Evolutionary conservation across 1,140 invertebrate genomes (phyloP), one percentile per base, ranked within the genome.

Genomic region (Drosophila eugracilis): DNA sequence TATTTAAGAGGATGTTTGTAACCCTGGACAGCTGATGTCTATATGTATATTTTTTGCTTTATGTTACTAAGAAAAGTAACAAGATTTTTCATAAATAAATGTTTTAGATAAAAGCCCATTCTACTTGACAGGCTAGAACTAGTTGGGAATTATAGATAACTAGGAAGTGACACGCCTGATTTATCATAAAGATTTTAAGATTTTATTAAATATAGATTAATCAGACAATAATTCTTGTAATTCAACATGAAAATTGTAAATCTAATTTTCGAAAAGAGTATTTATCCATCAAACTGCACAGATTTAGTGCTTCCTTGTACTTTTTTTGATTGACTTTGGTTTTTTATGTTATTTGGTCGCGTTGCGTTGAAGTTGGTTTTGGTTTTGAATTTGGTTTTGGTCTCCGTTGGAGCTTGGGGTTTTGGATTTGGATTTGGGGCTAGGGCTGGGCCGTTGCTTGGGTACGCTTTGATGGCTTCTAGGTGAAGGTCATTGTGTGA

Each of bases 401-500:
- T 57, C 54, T 73, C 70, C 66, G 50, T 17, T 41, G 42, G 19
- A 32, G 59, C 49, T 69, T 54, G 48, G 12, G 47, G 48, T 48
- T 57, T 70, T 54, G 48, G 12, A 41, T 47, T 42, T 48, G 55
- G 48, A 28, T 30, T 55, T 54, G 32, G 37, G 54, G 41, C 62
- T 62, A 57, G 70, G 58, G 63, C 57, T 83, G 54, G 72, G 65
- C 65, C 63, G 37, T n/a, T 19, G 57, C 55, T 34, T 75, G 66
- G 70, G 58, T 83, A 76, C 62, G 65, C 52, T 75, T 84, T 84
- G 79, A 84, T 84, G 79, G 79, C 79, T 84, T 84, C 79, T 84
- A 84, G 79, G 79, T 84, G 79, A 84, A 84, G 79, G 79, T 84
- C 79, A 84, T 75, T 74, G 58, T 84, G 79, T 84, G 79, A 75